These are phyloP conservation scores for Campoplex nolae DNA, from an alignment of 2,888 invertebrate species.

Conservation along the genomic window DNA sequence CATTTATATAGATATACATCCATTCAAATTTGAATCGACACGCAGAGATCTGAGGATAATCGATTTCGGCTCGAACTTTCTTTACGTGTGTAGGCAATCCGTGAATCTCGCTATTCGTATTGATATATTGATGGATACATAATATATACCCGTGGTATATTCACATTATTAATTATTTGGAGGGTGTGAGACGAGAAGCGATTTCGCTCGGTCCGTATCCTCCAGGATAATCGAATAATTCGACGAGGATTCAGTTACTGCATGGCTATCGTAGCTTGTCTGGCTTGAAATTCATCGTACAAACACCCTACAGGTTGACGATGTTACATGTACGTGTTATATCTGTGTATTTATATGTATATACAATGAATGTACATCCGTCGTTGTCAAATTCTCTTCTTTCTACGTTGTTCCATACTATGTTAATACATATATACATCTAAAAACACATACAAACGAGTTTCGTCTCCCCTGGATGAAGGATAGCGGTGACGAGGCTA, in stretches of 20 bases:
- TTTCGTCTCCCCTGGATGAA: constrained; percentile 64
- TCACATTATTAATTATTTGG: constrained; percentile 75
- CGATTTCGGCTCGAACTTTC: neutral
- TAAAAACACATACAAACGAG: constrained; percentile 15
- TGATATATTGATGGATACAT: constrained; percentile 18
- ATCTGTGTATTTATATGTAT: neutral
- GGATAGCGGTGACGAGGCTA: constrained; percentile 75
- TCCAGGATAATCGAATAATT: constrained; percentile 74
- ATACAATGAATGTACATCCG: constrained; percentile 6
- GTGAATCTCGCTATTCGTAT: constrained; percentile 3
- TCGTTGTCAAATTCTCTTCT: constrained; percentile 41
- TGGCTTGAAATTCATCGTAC: constrained; percentile 57
- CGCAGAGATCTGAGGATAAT: neutral
- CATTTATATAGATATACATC: neutral
- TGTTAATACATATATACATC: neutral
- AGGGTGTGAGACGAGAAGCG: constrained; percentile 62
- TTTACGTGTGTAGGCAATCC: neutral
- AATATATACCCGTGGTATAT: constrained; percentile 20
- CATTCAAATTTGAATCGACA: neutral
- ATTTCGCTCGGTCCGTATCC: constrained; percentile 62
- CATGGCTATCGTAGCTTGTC: constrained; percentile 48
- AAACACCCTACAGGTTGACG: constrained; percentile 15
- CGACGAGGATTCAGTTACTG: constrained; percentile 71
- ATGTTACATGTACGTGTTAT: constrained; percentile 3
- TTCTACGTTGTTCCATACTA: constrained; percentile 26